Evolutionary conservation across 2,888 invertebrate genomes (phyloP), one percentile per base, ranked within the genome.

Genomic region (Plagiodera versicolora): DNA sequence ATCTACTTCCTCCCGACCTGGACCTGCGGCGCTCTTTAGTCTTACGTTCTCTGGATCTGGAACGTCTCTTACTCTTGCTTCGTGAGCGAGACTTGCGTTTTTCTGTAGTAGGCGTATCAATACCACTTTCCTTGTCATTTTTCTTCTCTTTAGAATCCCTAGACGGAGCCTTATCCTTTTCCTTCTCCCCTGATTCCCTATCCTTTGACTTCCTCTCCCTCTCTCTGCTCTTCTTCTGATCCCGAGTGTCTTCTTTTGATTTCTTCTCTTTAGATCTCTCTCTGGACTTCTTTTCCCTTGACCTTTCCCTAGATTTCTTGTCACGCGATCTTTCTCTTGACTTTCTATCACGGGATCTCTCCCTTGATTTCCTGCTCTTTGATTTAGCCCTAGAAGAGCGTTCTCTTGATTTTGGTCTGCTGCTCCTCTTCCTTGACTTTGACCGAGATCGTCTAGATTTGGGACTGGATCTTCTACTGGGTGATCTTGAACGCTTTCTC

Each of bases 31-130:
- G 74, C 10, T 81, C 80, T 35, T 80, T 75, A 5, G 79, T 71
- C n/a, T 84, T 87, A 20, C 83, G 81, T 35, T 86, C 85, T 49
- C 86, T 80, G 0, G 86, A 87, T 50, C 84, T 79, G 8, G 86
- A 84, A 30, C 85, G 69, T 11, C 79, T 76, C 32, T 81, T 77
- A 75, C 87, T 85, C 54, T 83, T 82, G 32, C 87, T 87, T 1
- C 87, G 82, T 0, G 89, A 84, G 52, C 82, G 80, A 9, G 83
- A 83, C 58, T 63, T 65, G 9, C 64, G 60, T 18, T 69, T 67
- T 32, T 70, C 69, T 66, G 67, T 69, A 75, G 81, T 70, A 73
- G 69, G 70, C 73, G 69, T 57, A 56, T 79, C 77, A 9, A 67
- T 61, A 61, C 71, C 74, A 50, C 70, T 75, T 51, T 79, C 81